These are phyloP conservation scores for Grallaria varia DNA, from an alignment of 2,113 vertebrate genomes.

Conservation along the genomic window DNA sequence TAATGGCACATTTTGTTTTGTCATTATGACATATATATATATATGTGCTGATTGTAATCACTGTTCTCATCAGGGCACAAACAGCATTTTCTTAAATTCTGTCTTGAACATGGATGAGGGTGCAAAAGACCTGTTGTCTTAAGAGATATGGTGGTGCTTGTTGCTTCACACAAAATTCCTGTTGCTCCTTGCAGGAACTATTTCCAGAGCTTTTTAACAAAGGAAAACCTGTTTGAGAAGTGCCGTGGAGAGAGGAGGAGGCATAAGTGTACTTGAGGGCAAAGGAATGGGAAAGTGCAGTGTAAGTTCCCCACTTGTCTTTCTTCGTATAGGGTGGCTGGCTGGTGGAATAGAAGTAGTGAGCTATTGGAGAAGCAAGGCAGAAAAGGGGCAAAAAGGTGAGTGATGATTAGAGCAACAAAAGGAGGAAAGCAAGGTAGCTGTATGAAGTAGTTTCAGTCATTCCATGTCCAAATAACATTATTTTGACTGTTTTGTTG, in stretches of 20 bases:
- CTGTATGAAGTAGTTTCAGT: background rate
- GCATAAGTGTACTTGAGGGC: background rate
- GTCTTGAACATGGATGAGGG: background rate
- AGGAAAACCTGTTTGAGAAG: background rate
- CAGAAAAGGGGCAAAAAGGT: background rate
- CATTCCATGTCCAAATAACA: background rate
- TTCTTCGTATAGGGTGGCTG: background rate
- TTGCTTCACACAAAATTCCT: background rate
- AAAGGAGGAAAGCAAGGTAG: background rate
- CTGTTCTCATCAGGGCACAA: background rate
- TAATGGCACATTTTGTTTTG: background rate
- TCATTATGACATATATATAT: too few species aligned
- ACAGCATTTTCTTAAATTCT: background rate
- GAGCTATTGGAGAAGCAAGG: background rate
- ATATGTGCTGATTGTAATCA: background rate
- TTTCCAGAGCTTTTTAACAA: background rate
- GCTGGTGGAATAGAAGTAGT: background rate
- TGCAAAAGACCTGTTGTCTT: background rate
- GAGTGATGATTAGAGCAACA: background rate
- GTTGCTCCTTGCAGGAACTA: rapidly evolving
- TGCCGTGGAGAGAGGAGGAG: background rate
- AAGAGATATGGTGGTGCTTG: background rate
- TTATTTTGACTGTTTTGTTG: background rate
- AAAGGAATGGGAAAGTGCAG: background rate
- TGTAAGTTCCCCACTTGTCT: background rate